A percentile compares a stretch with the other conserved stretches of the same genome.
Conservation (phyloP, 2,888 invertebrate genomes). For the Dendrolimus houi region DNA sequence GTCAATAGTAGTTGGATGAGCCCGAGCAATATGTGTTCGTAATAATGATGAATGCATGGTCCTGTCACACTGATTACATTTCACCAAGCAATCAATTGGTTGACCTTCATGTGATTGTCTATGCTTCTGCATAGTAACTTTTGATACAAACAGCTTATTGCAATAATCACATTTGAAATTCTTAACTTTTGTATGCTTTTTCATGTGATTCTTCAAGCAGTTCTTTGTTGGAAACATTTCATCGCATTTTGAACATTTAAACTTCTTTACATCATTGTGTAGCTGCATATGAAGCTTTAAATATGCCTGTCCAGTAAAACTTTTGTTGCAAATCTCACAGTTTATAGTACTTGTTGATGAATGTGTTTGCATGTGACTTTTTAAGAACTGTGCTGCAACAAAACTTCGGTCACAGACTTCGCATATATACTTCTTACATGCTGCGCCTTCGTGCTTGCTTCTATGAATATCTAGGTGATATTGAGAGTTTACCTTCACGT, state of each 20-base stretch:
- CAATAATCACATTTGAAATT: conserved; percentile 68
- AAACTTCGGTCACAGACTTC: conserved; percentile 66
- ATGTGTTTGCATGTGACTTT: conserved; percentile 69
- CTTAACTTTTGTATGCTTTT: conserved; percentile 68
- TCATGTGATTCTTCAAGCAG: conserved; percentile 67
- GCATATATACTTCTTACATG: conserved; percentile 59
- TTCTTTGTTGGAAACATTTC: conserved; percentile 69
- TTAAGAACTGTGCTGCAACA: conserved; percentile 65
- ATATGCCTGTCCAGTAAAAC: conserved; percentile 66
- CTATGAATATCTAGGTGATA: conserved; percentile 66
- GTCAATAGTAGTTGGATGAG: conserved; percentile 49
- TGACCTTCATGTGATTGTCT: conserved; percentile 61
- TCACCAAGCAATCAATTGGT: conserved; percentile 63
- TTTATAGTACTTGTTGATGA: conserved; percentile 59
- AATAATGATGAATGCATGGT: conserved; percentile 62
- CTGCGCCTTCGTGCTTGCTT: conserved; percentile 62
- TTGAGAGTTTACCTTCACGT: conserved; percentile 68
- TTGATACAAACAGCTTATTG: conserved; percentile 62
- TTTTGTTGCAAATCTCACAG: conserved; percentile 64
- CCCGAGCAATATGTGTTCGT: conserved; percentile 53
- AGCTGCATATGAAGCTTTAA: conserved; percentile 67
- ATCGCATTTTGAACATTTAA: conserved; percentile 66
- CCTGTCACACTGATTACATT: conserved; percentile 62
- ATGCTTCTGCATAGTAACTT: conserved; percentile 69
- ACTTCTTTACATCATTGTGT: conserved; percentile 67